Percentiles rank a stretch among this genome's conserved stretches.
phyloP scores from a whole-genome alignment of 2,113 vertebrate species.

The Rousettus leschenaultii region DNA sequence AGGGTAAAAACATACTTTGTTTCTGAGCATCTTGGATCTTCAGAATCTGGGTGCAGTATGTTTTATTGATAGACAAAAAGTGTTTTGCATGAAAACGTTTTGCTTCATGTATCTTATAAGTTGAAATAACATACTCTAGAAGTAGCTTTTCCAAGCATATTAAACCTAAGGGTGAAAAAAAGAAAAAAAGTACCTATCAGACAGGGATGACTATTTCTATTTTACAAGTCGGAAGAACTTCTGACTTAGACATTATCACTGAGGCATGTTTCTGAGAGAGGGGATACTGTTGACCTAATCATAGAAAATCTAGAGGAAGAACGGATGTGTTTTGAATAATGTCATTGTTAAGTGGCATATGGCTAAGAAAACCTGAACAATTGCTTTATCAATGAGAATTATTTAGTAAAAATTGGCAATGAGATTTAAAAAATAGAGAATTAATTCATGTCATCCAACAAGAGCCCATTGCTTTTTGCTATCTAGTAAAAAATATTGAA shows the following conservation, averaged over 20 bases:
- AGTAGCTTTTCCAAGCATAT: neutral
- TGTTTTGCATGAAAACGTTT: slow-evolving; percentile 33
- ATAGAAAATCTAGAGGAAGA: neutral
- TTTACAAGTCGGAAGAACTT: neutral
- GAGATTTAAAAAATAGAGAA: neutral
- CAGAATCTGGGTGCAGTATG: neutral
- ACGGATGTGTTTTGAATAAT: neutral
- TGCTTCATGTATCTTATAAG: neutral
- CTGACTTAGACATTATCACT: neutral
- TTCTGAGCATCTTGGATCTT: neutral
- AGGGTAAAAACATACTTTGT: neutral
- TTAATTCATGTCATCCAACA: neutral
- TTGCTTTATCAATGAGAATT: neutral
- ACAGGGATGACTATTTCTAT: neutral
- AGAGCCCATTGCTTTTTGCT: neutral
- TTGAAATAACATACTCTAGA: neutral
- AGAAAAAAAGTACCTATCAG: neutral
- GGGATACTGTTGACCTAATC: too few relatives aligned
- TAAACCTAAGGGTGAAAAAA: neutral
- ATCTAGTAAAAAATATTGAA: neutral
- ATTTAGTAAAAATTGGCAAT: neutral
- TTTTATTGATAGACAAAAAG: neutral
- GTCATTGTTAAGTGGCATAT: neutral
- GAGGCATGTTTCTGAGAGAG: neutral
- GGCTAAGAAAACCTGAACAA: neutral